Percentiles rank a stretch among this genome's conserved stretches.
Conservation (phyloP, 2,888 invertebrate genomes). For the Caenorhabditis sp. region DNA sequence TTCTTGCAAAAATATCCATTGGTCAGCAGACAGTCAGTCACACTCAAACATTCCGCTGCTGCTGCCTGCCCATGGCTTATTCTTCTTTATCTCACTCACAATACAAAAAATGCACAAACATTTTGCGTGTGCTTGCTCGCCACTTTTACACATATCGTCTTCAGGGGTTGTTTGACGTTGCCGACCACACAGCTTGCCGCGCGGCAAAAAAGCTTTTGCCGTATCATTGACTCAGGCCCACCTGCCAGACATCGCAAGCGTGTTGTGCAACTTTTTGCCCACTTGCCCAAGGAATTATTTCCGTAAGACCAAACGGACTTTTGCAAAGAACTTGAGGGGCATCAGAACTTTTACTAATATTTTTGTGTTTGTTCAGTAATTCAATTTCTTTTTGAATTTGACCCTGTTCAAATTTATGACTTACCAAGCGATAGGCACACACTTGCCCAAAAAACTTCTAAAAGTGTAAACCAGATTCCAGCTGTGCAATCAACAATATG, state of each 20-base stretch:
- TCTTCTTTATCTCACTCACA: constrained; percentile 24
- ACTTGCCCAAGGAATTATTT: constrained; percentile 19
- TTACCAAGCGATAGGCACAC: too few species aligned
- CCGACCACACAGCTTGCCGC: constrained; percentile 55
- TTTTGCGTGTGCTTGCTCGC: constrained; percentile 50
- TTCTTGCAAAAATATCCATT: constrained; percentile 38
- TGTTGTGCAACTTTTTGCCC: constrained; percentile 56
- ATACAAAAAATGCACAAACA: constrained; percentile 59
- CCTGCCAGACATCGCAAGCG: constrained; percentile 39
- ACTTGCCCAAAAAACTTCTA: constrained; percentile 9
- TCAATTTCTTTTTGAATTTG: background rate
- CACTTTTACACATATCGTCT: constrained; percentile 54
- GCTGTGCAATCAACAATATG: constrained; percentile 40
- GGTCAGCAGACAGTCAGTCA: constrained; percentile 37
- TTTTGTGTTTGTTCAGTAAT: too few species aligned
- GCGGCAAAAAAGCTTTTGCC: constrained; percentile 22
- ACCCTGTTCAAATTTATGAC: too few species aligned
- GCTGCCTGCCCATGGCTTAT: constrained; percentile 20
- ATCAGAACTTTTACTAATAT: too few species aligned
- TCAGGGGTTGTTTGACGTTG: constrained; percentile 59
- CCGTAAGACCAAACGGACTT: constrained; percentile 1
- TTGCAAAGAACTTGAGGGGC: constrained; percentile 12
- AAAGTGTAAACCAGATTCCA: constrained; percentile 18
- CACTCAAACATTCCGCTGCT: constrained; percentile 45
- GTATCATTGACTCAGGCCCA: constrained; percentile 53